These are phyloP conservation scores for Cyphomyrus plagiostoma DNA, from an alignment of 2,113 vertebrate genomes.

Conservation along the genomic window DNA sequence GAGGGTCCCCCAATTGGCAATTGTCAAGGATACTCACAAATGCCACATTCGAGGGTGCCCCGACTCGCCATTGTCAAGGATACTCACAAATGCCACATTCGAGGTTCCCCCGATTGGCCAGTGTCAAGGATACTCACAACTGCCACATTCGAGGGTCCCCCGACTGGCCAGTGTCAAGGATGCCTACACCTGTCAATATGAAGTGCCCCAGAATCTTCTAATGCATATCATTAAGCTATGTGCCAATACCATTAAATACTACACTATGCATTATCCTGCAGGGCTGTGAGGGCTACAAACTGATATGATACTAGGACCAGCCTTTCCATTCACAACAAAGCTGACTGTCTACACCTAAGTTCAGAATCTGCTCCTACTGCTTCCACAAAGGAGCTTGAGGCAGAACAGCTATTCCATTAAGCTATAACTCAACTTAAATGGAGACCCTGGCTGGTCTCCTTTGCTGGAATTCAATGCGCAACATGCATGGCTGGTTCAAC, in stretches of 20 bases:
- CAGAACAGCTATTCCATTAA: neutral
- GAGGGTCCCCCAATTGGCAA: neutral
- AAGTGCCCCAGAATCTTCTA: neutral
- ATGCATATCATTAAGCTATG: neutral
- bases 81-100: too few species aligned
- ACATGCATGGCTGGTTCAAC: neutral
- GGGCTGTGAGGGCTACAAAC: neutral
- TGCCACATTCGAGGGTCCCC: neutral
- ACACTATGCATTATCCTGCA: neutral
- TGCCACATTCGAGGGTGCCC: neutral
- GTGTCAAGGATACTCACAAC: too few species aligned
- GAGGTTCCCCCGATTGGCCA: neutral
- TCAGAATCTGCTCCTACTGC: neutral
- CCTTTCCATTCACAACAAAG: neutral
- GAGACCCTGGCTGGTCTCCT: neutral
- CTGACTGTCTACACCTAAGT: neutral
- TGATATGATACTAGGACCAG: neutral
- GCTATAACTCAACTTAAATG: neutral
- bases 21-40: neutral
- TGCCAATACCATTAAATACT: neutral
- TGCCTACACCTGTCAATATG: neutral
- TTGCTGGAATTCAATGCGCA: neutral
- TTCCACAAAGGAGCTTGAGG: neutral
- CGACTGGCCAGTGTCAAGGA: neutral
- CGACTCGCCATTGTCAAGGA: too few species aligned